Conservation (phyloP, 2,888 invertebrate species). For the Lottia gigantea region DNA sequence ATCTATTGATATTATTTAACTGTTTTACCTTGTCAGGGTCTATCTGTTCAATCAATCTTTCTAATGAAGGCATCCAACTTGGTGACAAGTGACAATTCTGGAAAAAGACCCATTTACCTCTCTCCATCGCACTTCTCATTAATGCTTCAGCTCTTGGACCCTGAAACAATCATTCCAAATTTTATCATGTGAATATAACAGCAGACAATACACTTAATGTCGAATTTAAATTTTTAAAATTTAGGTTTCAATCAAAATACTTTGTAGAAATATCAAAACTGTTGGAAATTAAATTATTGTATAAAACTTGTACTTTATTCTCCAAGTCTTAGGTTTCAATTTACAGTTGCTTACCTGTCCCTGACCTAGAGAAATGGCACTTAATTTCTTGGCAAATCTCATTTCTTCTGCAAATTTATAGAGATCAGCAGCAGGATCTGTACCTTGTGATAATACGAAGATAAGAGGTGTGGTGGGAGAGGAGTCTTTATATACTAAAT, state of each 20-base stretch:
- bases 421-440: conserved; percentile 69
- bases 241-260: no score
- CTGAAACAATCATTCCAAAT: conserved; percentile 35
- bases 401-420: conserved; percentile 70
- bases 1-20: no score
- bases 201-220: no score
- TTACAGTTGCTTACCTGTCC: conserved; percentile 74
- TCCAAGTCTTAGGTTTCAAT: no score
- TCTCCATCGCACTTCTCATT: conserved; percentile 79
- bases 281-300: no score
- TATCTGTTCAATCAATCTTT: conserved; percentile 82
- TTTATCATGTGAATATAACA: no score
- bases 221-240: no score
- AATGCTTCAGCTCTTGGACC: conserved; percentile 85
- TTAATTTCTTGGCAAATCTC: conserved; percentile 73
- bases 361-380: conserved; percentile 88
- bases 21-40: conserved; percentile 73
- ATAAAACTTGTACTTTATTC: no score
- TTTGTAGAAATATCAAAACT: no score
- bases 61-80: conserved; percentile 88
- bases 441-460: conserved; percentile 69
- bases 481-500: conserved; percentile 68
- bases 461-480: conserved; percentile 69
- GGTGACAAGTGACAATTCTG: conserved; percentile 91
- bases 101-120: conserved; percentile 89